Evolutionary conservation across 2,888 invertebrate genomes (phyloP).

Genomic region (Amblyteles armatorius): DNA sequence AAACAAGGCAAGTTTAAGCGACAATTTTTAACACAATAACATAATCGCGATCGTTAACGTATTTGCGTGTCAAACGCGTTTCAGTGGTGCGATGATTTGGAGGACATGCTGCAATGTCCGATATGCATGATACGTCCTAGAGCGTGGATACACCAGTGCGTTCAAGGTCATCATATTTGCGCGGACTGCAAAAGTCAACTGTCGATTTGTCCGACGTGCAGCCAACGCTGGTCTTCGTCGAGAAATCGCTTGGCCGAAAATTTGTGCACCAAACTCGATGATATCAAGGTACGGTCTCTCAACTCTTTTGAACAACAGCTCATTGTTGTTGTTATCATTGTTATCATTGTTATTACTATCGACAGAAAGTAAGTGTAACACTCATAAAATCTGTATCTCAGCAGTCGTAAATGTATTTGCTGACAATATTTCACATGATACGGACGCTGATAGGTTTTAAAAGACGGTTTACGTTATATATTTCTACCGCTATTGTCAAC

Average conservation of each 20-base stretch:
- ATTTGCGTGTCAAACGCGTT: neutral
- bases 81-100: constrained; percentile 80
- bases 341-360: neutral
- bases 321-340: neutral
- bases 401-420: too few relatives aligned
- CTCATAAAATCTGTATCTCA: too few relatives aligned
- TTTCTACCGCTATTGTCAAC: too few relatives aligned
- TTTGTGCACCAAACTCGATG: constrained; percentile 85
- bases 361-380: too few relatives aligned
- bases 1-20: constrained; percentile 23
- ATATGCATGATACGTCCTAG: constrained; percentile 86
- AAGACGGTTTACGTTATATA: too few relatives aligned
- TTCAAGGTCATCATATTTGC: constrained; percentile 87
- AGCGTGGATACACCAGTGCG: constrained; percentile 86
- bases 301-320: neutral
- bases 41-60: neutral
- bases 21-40: neutral
- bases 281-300: constrained; percentile 75
- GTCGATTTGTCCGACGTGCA: constrained; percentile 86
- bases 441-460: too few relatives aligned
- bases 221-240: constrained; percentile 85
- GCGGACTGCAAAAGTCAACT: constrained; percentile 85
- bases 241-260: constrained; percentile 87
- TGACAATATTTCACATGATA: too few relatives aligned
- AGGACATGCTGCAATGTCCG: constrained; percentile 87